phyloP scores from a whole-genome alignment of 2,113 vertebrate genomes.

The Sinocyclocheilus maitianheensis region DNA sequence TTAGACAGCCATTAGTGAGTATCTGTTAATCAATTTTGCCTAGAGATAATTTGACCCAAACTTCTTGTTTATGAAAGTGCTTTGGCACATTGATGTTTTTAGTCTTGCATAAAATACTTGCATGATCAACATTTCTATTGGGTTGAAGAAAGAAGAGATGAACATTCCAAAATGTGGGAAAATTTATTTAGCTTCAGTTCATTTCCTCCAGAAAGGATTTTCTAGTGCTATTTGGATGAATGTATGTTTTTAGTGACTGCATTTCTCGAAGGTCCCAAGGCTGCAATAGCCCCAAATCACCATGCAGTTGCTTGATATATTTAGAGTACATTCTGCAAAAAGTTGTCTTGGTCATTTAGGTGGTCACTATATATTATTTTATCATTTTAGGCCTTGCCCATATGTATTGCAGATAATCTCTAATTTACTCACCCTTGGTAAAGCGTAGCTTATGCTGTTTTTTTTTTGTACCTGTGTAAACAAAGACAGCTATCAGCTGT shows the following conservation, averaged over 20 bases:
- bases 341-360: background rate
- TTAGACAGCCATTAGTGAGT: background rate
- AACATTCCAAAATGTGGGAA: background rate
- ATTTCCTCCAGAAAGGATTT: background rate
- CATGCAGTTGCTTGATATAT: background rate
- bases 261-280: background rate
- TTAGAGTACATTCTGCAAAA: slow-evolving; percentile 7
- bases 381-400: background rate
- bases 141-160: background rate
- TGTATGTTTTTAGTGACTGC: background rate
- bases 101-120: background rate
- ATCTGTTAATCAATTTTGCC: background rate
- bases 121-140: background rate
- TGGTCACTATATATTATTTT: background rate
- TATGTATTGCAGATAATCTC: background rate
- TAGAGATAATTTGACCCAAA: background rate
- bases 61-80: background rate
- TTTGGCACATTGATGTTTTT: background rate
- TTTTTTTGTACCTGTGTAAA: background rate
- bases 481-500: background rate
- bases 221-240: background rate
- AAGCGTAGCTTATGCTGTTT: background rate
- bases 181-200: background rate
- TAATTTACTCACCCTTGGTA: background rate
- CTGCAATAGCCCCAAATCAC: background rate